Base-by-base conservation (phyloP, 2,888 invertebrate genomes). In the Ceraclea dissimilis region DNA sequence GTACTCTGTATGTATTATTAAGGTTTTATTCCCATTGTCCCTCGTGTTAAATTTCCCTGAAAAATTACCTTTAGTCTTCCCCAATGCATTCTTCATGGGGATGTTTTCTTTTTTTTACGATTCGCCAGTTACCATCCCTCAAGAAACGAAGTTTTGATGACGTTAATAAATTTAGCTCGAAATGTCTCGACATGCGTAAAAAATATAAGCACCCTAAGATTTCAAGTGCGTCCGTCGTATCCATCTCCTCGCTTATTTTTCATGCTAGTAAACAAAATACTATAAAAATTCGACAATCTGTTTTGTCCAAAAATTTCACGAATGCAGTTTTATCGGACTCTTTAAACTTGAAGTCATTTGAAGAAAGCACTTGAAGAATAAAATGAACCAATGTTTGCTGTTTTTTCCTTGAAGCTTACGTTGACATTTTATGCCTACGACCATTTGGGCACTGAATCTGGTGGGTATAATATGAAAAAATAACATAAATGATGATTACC, bases 1-100 rank as follows among this genome's bases (percentile, higher is more conserved):
- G n/a, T n/a, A n/a, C n/a, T n/a, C n/a, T 26, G 26, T 26, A 26
- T 26, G 10, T 26, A 8, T 5, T 16, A 16, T 13, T 5, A 39
- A 39, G 2, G 4, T 46, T 20, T 2, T 46, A n/a, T 46, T 19
- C 16, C 46, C 46, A 11, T 18, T 46, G 46, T 46, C 47, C 55
- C 50, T 49, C 43, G 22, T 51, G 58, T 50, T 60, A 51, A 60
- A 56, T 56, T 59, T 52, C 52, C 54, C 53, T 56, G 56, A 58
- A 56, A 60, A 60, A 60, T 58, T 56, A 52, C 58, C 46, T 19
- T 16, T n/a, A 26, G 50, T 21, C 34, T 34, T 54, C 52, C 60
- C 58, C 58, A 56, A 52, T 60, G 56, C 60, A 56, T 57, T 60
- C 58, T 58, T 60, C 49, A 39, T 19, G 26, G 48, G 51, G 49